Evolutionary conservation across 64 coral and sea anemone species (phyloP), one percentile per base, ranked within the genome.

Genomic region (Astreopora myriophthalma): DNA sequence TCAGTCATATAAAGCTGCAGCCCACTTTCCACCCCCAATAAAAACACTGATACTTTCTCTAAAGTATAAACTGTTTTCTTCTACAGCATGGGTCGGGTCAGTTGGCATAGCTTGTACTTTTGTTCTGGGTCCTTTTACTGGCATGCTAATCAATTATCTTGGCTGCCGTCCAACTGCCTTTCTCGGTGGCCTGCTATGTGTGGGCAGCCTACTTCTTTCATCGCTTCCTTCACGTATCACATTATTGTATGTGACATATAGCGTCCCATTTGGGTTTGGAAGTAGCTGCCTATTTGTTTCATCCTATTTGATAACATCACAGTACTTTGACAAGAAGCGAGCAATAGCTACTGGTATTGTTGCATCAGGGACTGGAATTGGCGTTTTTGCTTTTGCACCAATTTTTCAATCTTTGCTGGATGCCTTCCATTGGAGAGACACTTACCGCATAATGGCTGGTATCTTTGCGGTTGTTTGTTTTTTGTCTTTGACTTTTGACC

Each of bases 1-100:
- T n/a, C n/a, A n/a, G n/a, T n/a, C n/a, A n/a, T n/a, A n/a, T n/a
- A n/a, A n/a, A n/a, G n/a, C n/a, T n/a, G n/a, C n/a, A n/a, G n/a
- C n/a, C n/a, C n/a, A n/a, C n/a, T n/a, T n/a, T n/a, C n/a, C n/a
- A n/a, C n/a, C n/a, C n/a, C n/a, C n/a, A n/a, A n/a, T n/a, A n/a
- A n/a, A 74, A 74, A 19, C 19, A 42, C 5, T 28, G 17, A 1
- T 74, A 6, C 17, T 3, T 16, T 65, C 16, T 0, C 10, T 55
- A 55, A 55, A n/a, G n/a, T 16, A 64, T 2, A 29, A 14, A 1
- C 5, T 6, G 3, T 68, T 86, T 72, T 82, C 22, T 91, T 68
- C 12, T 34, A 5, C 79, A 94, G 92, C 92, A 22, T 84, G 86
- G 86, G 86, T 80, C 51, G 92, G 92, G 1, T 94, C 92, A 8